phyloP scores from a whole-genome alignment of 2,113 vertebrate genomes.

The Hydropotes inermis region DNA sequence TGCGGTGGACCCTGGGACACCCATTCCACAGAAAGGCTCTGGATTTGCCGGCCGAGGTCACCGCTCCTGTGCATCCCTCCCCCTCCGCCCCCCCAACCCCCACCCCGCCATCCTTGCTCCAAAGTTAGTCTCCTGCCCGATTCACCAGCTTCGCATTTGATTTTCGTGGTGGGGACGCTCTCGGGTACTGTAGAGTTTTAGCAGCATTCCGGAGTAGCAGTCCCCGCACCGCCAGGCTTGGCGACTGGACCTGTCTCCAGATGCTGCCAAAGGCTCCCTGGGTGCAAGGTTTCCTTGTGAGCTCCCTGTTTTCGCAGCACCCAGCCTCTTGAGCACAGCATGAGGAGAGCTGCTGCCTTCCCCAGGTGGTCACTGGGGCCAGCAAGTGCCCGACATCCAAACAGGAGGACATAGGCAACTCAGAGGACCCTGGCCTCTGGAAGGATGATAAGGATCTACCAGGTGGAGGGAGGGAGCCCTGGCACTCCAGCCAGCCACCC shows the following conservation, averaged over 20 bases:
- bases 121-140: background rate
- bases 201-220: background rate
- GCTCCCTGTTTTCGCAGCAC: background rate
- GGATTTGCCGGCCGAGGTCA: background rate
- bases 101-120: background rate
- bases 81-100: background rate
- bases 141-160: background rate
- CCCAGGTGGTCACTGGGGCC: background rate
- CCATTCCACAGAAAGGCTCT: background rate
- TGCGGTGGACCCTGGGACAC: background rate
- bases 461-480: too few relatives aligned
- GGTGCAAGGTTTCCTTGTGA: background rate
- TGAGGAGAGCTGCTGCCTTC: background rate
- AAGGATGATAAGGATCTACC: background rate
- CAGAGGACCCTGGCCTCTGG: background rate
- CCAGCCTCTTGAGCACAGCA: rapidly evolving
- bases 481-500: background rate
- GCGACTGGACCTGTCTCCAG: background rate
- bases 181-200: background rate
- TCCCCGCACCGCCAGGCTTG: too few relatives aligned
- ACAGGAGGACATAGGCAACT: background rate
- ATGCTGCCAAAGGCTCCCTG: background rate
- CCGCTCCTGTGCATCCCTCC: background rate
- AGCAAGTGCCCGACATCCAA: background rate
- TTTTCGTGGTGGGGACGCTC: background rate